These are phyloP conservation scores for Acrobasis suavella DNA, from an alignment of 2,888 invertebrate genomes.

Conservation along the genomic window DNA sequence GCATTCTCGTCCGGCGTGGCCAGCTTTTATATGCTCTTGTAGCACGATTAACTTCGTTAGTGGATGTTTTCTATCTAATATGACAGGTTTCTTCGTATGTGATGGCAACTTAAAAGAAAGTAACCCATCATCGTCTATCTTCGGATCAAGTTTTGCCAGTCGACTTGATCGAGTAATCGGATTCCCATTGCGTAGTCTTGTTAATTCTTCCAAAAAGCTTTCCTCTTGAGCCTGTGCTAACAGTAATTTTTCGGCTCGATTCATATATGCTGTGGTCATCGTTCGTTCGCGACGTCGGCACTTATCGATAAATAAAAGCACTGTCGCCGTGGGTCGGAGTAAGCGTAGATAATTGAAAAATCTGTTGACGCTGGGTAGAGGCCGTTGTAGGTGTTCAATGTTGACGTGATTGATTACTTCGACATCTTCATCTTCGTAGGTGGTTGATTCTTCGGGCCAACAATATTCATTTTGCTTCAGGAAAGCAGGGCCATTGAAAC, in stretches of 20 bases:
- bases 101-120: not conserved
- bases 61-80: too few relatives aligned
- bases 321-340: too few relatives aligned
- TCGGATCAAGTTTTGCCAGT: conserved; percentile 20
- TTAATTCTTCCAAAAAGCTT: too few relatives aligned
- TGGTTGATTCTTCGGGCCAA: not conserved
- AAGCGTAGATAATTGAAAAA: too few relatives aligned
- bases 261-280: not conserved
- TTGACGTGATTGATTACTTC: too few relatives aligned
- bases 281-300: not conserved
- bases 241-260: not conserved
- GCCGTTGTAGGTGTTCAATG: too few relatives aligned
- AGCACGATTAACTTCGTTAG: too few relatives aligned
- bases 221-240: too few relatives aligned
- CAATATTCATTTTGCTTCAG: not conserved
- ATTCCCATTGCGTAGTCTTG: not conserved
- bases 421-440: too few relatives aligned
- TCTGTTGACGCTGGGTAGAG: too few relatives aligned
- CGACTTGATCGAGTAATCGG: conserved; percentile 5
- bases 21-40: conserved; percentile 17
- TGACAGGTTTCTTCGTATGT: too few relatives aligned
- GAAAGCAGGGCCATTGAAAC: not conserved
- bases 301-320: not conserved
- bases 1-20: conserved; percentile 20
- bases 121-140: conserved; percentile 21